These are phyloP conservation scores for Chrysomallon squamiferum DNA, from an alignment of 1,140 invertebrate species.

Conservation along the genomic window DNA sequence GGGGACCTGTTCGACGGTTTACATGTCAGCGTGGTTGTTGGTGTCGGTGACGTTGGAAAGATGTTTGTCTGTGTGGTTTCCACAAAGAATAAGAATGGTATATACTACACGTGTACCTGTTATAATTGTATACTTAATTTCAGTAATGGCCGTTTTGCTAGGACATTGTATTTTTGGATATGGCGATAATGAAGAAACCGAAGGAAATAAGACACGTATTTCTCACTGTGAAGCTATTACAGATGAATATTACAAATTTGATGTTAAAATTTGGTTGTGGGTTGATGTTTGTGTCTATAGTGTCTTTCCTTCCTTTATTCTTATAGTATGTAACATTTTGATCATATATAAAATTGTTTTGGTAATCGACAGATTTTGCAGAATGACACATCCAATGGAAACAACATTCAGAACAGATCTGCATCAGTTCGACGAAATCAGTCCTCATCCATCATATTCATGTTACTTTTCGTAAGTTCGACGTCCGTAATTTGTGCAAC, in stretches of 20 bases:
- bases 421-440: background rate
- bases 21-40: constrained; percentile 41
- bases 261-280: constrained; percentile 28
- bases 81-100: constrained; percentile 23
- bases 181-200: background rate
- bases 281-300: constrained; percentile 36
- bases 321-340: constrained; percentile 27
- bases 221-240: constrained; percentile 6
- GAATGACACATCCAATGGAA: background rate
- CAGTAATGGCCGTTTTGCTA: constrained; percentile 19
- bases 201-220: background rate
- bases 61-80: constrained; percentile 31
- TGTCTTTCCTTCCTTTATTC: constrained; percentile 26
- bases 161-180: constrained; percentile 30
- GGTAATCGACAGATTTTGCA: background rate
- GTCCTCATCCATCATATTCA: background rate
- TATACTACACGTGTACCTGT: constrained; percentile 23
- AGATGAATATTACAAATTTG: constrained; percentile 22
- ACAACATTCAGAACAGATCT: background rate
- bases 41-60: constrained; percentile 44
- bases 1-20: constrained; percentile 26
- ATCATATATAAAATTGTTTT: constrained; percentile 26
- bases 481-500: background rate
- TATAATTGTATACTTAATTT: constrained; percentile 10
- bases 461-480: background rate